A percentile compares a stretch with the other conserved stretches of the same genome.
These are phyloP conservation scores for Tenualosa thibaudeaui DNA, from an alignment of 2,797 vertebrate species.

Conservation along the genomic window DNA sequence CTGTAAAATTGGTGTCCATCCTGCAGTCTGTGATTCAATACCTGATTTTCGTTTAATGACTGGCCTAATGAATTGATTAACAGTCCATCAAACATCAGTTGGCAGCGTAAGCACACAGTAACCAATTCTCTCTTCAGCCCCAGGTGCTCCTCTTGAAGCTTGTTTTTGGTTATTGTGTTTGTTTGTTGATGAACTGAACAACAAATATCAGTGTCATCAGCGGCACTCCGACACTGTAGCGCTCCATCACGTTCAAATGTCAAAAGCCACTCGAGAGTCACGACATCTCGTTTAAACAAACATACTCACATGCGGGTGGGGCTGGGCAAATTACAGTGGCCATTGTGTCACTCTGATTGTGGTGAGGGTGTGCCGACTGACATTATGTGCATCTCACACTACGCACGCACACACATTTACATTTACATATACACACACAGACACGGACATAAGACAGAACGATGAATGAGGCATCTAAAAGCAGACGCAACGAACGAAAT, in stretches of 20 bases:
- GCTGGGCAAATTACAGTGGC: neutral
- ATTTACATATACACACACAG: neutral
- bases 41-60: neutral
- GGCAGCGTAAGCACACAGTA: neutral
- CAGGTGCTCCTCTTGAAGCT: neutral
- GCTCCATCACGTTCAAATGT: neutral
- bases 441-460: slow-evolving; percentile 26
- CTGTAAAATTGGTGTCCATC: neutral
- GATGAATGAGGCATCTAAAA: slow-evolving; percentile 49
- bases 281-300: neutral
- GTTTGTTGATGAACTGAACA: neutral
- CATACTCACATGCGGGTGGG: neutral
- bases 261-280: neutral
- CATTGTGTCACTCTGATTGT: neutral
- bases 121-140: neutral
- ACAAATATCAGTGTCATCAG: neutral
- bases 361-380: slow-evolving; percentile 8
- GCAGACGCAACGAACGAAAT: slow-evolving; percentile 38
- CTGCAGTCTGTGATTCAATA: neutral
- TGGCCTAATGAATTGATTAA: neutral
- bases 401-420: slow-evolving; percentile 20
- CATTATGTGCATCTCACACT: neutral
- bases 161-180: neutral
- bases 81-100: neutral
- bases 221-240: neutral